Evolutionary conservation across 2,797 vertebrate genomes (phyloP), one percentile per base, ranked within the genome.

Genomic region (Arnoldichthys spilopterus): DNA sequence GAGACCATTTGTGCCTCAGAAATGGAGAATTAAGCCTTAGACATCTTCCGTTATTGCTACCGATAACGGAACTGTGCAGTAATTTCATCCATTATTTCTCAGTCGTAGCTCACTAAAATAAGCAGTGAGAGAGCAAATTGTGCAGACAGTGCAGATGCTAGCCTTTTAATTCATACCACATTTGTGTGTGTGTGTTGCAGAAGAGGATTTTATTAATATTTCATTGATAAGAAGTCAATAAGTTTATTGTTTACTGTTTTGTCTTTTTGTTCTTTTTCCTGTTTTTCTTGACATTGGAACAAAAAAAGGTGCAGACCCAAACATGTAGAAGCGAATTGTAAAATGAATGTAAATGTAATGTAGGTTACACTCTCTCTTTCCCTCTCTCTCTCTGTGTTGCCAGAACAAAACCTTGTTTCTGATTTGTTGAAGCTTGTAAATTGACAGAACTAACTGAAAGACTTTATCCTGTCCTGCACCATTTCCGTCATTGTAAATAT

Each of bases 1-100:
- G n/a, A 51, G 67, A 73, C 72, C 76, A 72, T 63, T 74, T 77
- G 43, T 74, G 73, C n/a, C n/a, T 66, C 69, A 78, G 18, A 15
- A 2, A 79, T 9, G 40, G 3, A 22, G 32, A 4, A 7, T 20
- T 20, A 63, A 32, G 8, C 34, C 26, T 13, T 28, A 26, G 2
- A 26, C 24, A 12, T 28, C 56, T 58, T n/a, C 58, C 18, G 16
- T 62, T 34, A 34, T 20, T 7, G 1, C 26, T 28, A 53, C 51
- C 4, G 9, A 58, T 58, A 26, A 24, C 54, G 26, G 3, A 13
- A 30, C 24, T 12, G 30, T 6, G 26, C 1, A 3, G 54, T 58
- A 28, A 9, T 24, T 9, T 26, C 11, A 26, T 58, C 1, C 16
- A 28, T 59, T 16, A 59, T 30, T 18, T 61, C 15, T 6, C 24